Conservation (phyloP, 53 echinoderm and acorn worm genomes). For the Zoroaster sp. region DNA sequence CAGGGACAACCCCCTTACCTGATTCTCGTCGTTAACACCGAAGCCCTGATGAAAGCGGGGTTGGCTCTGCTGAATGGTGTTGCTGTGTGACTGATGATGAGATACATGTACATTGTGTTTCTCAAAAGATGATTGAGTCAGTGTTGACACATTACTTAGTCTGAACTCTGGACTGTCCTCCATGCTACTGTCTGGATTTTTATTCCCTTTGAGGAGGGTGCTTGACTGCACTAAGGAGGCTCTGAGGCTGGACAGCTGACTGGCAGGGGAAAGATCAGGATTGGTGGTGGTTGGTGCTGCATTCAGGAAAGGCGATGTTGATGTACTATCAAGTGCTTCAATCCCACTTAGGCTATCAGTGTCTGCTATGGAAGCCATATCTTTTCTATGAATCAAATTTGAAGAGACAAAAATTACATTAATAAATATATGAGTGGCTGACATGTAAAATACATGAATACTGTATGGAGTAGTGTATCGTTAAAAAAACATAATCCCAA, state of each 20-base stretch:
- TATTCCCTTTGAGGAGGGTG: neutral
- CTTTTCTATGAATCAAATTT: neutral
- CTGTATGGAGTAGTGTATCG: neutral
- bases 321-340: constrained; percentile 72
- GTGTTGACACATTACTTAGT: neutral
- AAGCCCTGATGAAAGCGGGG: neutral
- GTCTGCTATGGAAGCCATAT: constrained; percentile 42
- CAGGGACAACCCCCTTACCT: neutral
- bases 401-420: too few relatives aligned
- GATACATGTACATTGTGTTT: constrained; percentile 5
- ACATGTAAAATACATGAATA: too few relatives aligned
- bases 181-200: neutral
- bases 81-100: neutral
- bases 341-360: constrained; percentile 82
- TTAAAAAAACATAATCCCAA: too few relatives aligned
- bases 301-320: constrained; percentile 59
- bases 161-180: constrained; percentile 22
- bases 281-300: neutral
- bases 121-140: constrained; percentile 2
- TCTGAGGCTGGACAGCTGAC: constrained; percentile 17
- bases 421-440: too few relatives aligned
- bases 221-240: constrained; percentile 13
- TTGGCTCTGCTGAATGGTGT: neutral
- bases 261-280: constrained; percentile 23
- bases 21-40: neutral